Evolutionary conservation across 2,888 invertebrate species (phyloP), one percentile per base, ranked within the genome.

Genomic region (Trissolcus japonicus): DNA sequence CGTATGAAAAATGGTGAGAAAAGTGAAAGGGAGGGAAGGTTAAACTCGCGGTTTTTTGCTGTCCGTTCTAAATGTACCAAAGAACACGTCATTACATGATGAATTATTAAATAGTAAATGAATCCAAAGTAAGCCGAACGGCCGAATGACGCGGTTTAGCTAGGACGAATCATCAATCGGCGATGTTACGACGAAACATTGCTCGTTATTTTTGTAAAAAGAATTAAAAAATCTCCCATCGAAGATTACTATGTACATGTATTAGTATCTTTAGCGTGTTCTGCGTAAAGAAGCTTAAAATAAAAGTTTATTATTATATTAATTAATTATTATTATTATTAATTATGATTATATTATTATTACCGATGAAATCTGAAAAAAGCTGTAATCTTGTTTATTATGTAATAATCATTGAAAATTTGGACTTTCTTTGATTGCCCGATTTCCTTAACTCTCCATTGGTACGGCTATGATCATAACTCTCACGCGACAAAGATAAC

Each of bases 61-160:
- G 86, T 87, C 85, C 84, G 84, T 87, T 87, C 84, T 86, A 85
- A 86, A 87, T 86, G 86, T 87, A 88, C 88, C 88, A 88, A 88
- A 88, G 87, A 87, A 85, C 83, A 83, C 79, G 81, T 84, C 81
- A 81, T 82, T 82, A 76, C 81, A 80, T 71, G 74, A 78, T 80
- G 59, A 79, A 79, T 74, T 75, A 76, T 46, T 66, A 66, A 80
- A 78, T 80, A 79, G 77, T 79, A 76, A 77, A 80, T 78, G 57
- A 79, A 79, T 79, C 80, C 80, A 82, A 80, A 82, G 80, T 74
- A 78, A 75, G 54, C 67, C 66, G 62, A 80, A 72, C 76, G 76
- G 81, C 80, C 78, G 75, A 80, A 79, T 61, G 62, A 77, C 78
- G 77, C 72, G 75, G 74, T 79, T 80, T 82, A 80, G 81, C 78